Base-by-base conservation (phyloP, 2,888 invertebrate species). In the Carabus problematicus region DNA sequence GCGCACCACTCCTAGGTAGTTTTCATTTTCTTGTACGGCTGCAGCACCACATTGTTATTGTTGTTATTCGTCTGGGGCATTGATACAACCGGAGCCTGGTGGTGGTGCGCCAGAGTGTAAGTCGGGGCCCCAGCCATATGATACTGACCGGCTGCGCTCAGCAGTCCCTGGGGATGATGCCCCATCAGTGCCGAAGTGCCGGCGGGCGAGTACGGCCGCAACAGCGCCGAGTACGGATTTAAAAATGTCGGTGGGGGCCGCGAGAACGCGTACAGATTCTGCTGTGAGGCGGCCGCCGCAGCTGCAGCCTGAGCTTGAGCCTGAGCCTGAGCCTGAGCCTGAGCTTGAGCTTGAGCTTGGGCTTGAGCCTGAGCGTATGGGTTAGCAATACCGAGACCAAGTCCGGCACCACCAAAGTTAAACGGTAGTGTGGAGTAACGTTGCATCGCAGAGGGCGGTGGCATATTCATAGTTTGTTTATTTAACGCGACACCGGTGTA, bases 1-100 rank as follows among this genome's bases (percentile, higher is more conserved):
- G 11, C 14, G 39, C 54, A 43, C 42, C 47, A 52, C n/a, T 14
- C 58, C 59, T 91, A 91, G 80, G 91, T 93, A 77, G 94, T 94
- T 85, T 94, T 94, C 89, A 94, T 91, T 85, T 94, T 94, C 84
- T 94, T 94, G 84, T 92, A 94, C 70, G 94, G 94, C 81, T 93
- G 93, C 80, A 92, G 86, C 18, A 88, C 87, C 71, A 86, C 85
- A 73, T 82, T 82, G 73, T 84, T 83, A 73, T 82, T 83, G 75
- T 83, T 83, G 75, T 82, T 47, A 52, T 52, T 52, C 1, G 52
- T 19, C 52, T 52, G 52, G 16, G 52, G 8, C 80, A 64, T 80
- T 77, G 49, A 79, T 79, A 19, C 85, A 6, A 29, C 29, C 29
- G 29, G 80, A 73, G 79, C 81, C 73, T 80, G 72, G 77, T n/a